phyloP scores from a whole-genome alignment of 1,140 invertebrate genomes.

The Pomacea maculata region DNA sequence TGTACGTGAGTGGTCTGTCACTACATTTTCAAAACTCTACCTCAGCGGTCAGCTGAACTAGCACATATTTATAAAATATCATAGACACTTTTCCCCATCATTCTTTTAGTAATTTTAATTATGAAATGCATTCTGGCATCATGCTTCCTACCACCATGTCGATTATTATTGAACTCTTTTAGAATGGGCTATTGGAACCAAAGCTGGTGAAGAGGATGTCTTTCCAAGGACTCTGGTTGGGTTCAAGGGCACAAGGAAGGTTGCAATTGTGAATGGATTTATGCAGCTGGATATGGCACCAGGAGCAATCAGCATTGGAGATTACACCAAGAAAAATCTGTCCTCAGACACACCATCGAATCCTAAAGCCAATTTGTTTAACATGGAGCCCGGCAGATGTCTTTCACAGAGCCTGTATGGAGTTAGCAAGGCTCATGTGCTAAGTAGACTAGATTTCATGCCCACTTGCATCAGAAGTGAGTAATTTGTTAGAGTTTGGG shows the following conservation, averaged over 20 bases:
- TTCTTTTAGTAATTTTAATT: too few species aligned
- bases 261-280: constrained; percentile 26
- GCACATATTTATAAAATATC: too few species aligned
- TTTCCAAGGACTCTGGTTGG: constrained; percentile 33
- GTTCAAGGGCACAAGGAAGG: constrained; percentile 18
- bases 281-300: constrained; percentile 22
- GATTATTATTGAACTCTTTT: not conserved
- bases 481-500: not conserved
- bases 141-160: too few species aligned
- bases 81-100: too few species aligned
- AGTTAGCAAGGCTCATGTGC: constrained; percentile 28
- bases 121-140: too few species aligned
- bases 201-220: constrained; percentile 21
- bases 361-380: constrained; percentile 17
- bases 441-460: constrained; percentile 5
- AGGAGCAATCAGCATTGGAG: constrained; percentile 20
- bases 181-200: constrained; percentile 38
- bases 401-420: constrained; percentile 26
- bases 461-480: constrained; percentile 32
- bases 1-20: too few species aligned
- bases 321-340: constrained; percentile 20
- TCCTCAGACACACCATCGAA: constrained; percentile 3
- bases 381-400: constrained; percentile 36
- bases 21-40: too few species aligned
- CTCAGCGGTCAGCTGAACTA: too few species aligned